Conservation (phyloP, 2,888 invertebrate genomes). For the Syrista parreyssii region DNA sequence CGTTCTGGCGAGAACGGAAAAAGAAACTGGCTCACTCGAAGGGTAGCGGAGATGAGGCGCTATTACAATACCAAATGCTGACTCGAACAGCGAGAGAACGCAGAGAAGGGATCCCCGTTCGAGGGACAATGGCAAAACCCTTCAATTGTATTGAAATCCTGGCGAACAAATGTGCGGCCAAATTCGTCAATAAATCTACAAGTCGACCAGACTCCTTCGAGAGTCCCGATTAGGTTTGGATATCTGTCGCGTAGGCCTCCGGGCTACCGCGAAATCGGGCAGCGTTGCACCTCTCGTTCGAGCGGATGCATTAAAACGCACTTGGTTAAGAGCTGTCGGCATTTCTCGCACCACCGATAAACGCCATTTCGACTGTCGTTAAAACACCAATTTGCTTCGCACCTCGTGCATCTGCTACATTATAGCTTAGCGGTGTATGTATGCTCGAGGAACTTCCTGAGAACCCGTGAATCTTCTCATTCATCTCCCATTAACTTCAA, state of each 20-base stretch:
- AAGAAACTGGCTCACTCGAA: constrained; percentile 9
- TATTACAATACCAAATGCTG: constrained; percentile 56
- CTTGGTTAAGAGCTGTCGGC: constrained; percentile 13
- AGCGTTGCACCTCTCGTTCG: neutral
- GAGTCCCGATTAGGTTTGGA: neutral
- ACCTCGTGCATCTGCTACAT: constrained; percentile 34
- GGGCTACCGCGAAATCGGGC: neutral
- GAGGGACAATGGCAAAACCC: constrained; percentile 52
- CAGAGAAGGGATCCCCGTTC: constrained; percentile 22
- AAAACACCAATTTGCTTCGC: constrained; percentile 49
- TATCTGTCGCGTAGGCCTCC: neutral
- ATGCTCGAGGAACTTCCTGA: neutral
- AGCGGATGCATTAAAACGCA: constrained; percentile 30
- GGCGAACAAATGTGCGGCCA: constrained; percentile 56
- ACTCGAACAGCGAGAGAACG: constrained; percentile 1
- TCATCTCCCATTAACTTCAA: neutral
- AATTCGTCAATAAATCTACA: constrained; percentile 62
- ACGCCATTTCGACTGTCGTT: constrained; percentile 43
- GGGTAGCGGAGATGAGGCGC: constrained; percentile 27
- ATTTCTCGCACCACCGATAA: constrained; percentile 34
- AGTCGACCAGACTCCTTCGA: constrained; percentile 43
- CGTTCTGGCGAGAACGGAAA: neutral
- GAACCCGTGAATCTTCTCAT: neutral
- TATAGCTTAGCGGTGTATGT: neutral
- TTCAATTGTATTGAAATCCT: constrained; percentile 61